phyloP scores from a whole-genome alignment of 2,113 vertebrate species.

The Cyprinus carpio region DNA sequence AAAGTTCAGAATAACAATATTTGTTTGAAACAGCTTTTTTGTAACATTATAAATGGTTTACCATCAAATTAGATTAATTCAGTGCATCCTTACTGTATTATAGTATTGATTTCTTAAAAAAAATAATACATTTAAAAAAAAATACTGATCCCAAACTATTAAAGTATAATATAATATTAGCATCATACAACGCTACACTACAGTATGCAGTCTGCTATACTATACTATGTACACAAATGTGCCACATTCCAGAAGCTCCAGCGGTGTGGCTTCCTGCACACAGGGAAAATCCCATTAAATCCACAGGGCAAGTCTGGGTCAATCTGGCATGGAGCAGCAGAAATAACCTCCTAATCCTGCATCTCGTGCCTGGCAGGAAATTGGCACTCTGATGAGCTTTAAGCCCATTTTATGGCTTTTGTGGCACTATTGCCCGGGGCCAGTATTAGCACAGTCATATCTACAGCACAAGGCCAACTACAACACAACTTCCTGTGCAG shows the following conservation, averaged over 20 bases:
- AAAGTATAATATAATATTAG: neutral
- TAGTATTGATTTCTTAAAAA: too few relatives aligned
- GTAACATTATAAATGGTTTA: neutral
- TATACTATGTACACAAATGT: conserved; percentile 1
- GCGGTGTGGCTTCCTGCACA: conserved; percentile 38
- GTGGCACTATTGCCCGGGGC: conserved; percentile 44
- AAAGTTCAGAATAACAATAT: too few relatives aligned
- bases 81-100: neutral
- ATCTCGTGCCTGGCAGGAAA: conserved; percentile 48
- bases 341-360: conserved; percentile 54
- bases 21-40: too few relatives aligned
- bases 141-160: neutral
- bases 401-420: conserved; percentile 53
- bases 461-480: conserved; percentile 34
- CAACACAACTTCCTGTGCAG: conserved; percentile 1
- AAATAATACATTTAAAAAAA: too few relatives aligned
- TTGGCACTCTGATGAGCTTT: conserved; percentile 51
- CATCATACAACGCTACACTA: neutral
- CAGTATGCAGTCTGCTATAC: neutral
- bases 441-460: conserved; percentile 39
- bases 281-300: conserved; percentile 46
- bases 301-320: conserved; percentile 55
- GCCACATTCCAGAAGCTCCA: conserved; percentile 26
- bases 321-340: conserved; percentile 52
- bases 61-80: neutral